Percentiles rank a stretch among this genome's conserved stretches.
Evolutionary conservation across 2,113 vertebrate genomes (phyloP).

Genomic region (Hemiprocne comata): DNA sequence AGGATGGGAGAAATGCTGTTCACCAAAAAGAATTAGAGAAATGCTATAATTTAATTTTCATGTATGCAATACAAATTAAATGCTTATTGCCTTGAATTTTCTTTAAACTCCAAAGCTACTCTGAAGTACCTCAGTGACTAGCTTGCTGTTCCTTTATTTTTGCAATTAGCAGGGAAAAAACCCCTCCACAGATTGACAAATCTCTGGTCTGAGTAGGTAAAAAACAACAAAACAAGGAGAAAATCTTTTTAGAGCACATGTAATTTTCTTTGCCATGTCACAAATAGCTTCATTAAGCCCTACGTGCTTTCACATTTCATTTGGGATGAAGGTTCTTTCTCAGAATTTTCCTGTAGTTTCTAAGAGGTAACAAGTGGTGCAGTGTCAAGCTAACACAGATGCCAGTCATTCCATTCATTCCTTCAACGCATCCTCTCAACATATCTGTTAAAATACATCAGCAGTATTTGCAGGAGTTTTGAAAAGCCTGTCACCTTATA

Average conservation of each 20-base stretch:
- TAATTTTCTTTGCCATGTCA: not conserved
- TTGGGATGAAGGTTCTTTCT: not conserved
- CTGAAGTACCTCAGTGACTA: not conserved
- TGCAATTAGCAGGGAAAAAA: not conserved
- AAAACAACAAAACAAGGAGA: not conserved
- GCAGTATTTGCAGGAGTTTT: not conserved
- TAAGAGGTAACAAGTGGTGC: not conserved
- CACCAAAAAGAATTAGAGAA: constrained; percentile 24
- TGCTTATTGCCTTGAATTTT: constrained; percentile 37
- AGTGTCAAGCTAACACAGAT: constrained; percentile 3
- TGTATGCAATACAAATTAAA: constrained; percentile 44
- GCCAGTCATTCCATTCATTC: constrained; percentile 31
- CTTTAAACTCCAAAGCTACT: constrained; percentile 29
- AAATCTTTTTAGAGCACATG: not conserved
- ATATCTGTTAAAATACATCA: not conserved
- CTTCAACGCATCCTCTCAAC: constrained; percentile 17
- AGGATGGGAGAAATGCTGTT: not conserved
- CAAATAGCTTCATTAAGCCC: not conserved
- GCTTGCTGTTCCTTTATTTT: not conserved
- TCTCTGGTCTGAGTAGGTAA: not conserved
- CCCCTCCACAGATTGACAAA: not conserved
- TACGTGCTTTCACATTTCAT: not conserved
- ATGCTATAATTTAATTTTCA: constrained; percentile 48
- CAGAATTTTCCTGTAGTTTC: not conserved
- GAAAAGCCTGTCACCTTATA: not conserved